Evolutionary conservation across 2,797 vertebrate species (phyloP), one percentile per base, ranked within the genome.

Genomic region (Megalops cyprinoides): DNA sequence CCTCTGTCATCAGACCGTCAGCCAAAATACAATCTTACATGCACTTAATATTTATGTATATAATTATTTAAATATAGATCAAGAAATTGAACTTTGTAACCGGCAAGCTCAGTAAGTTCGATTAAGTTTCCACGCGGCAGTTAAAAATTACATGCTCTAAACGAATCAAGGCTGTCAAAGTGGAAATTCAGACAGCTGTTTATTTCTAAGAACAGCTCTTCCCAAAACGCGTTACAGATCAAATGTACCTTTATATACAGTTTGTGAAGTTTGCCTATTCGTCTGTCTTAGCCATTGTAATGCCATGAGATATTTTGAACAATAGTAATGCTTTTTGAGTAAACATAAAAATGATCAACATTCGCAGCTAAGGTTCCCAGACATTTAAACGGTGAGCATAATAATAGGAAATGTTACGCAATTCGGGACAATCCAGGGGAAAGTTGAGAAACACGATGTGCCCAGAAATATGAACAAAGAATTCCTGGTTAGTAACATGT

Each of bases 91-190:
- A n/a, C n/a, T n/a, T n/a, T n/a, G 6, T 39, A 67, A 69, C 34
- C n/a, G 69, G 15, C 37, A 6, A 10, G 20, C 8, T 8, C 65
- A 20, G 34, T 69, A 37, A 69, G 34, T 42, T 65, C 10, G 42
- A 42, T 69, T 69, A 69, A 69, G 15, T 12, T 69, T 42, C 65
- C 23, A 69, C 65, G 25, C 65, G 23, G 39, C 37, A 42, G 44
- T 69, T 42, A 44, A 1, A 1, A 14, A 65, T 37, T 18, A 69
- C 37, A 69, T 69, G 65, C 8, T 42, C 65, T 23, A 23, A 42
- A 69, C 65, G 69, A 69, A 37, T 37, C 39, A 42, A 69, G 65
- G 39, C 65, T 69, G 65, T 42, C 65, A 69, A 42, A 42, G 51
- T 69, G 39, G 3, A 15, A 37, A 23, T 39, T 8, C 14, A n/a